Evolutionary conservation across 2,888 invertebrate species (phyloP).

Genomic region (Aethes cnicana): DNA sequence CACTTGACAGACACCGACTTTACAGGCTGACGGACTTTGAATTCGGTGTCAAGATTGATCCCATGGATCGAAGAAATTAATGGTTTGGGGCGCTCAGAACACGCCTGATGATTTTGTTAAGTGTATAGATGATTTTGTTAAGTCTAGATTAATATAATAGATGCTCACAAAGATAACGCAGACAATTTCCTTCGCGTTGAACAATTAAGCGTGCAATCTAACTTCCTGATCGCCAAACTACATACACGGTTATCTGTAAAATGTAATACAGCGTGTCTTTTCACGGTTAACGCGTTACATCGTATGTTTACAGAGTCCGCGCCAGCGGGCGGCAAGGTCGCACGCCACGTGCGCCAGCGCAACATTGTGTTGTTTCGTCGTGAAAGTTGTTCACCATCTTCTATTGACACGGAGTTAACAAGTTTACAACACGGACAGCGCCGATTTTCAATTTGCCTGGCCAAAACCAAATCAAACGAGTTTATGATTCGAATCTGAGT

Average conservation of each 20-base stretch:
- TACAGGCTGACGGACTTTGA: too few species aligned
- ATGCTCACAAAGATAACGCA: not conserved
- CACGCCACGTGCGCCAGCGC: slow-evolving; percentile 57
- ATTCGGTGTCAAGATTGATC: too few species aligned
- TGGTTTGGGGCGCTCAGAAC: too few species aligned
- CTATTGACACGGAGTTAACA: slow-evolving; percentile 17
- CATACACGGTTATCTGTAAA: slow-evolving; percentile 23
- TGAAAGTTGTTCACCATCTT: slow-evolving; percentile 29
- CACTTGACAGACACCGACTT: too few species aligned
- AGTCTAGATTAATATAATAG: too few species aligned
- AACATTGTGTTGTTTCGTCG: slow-evolving; percentile 22
- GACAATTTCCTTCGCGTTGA: slow-evolving; percentile 1
- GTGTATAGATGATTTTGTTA: too few species aligned
- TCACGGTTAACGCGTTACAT: slow-evolving; percentile 52
- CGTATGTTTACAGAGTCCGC: slow-evolving; percentile 41
- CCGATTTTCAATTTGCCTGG: not conserved
- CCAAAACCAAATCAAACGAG: too few species aligned
- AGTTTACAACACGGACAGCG: slow-evolving; percentile 1
- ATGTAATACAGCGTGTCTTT: slow-evolving; percentile 41
- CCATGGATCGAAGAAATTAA: too few species aligned
- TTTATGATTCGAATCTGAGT: too few species aligned
- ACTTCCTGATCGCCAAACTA: slow-evolving; percentile 16
- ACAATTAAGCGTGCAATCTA: slow-evolving; percentile 1
- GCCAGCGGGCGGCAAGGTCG: slow-evolving; percentile 53
- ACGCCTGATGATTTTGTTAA: not conserved